A percentile compares a stretch with the other conserved stretches of the same genome.
Evolutionary conservation across 2,113 vertebrate species (phyloP).

Genomic region (Odobenus rosmarus): DNA sequence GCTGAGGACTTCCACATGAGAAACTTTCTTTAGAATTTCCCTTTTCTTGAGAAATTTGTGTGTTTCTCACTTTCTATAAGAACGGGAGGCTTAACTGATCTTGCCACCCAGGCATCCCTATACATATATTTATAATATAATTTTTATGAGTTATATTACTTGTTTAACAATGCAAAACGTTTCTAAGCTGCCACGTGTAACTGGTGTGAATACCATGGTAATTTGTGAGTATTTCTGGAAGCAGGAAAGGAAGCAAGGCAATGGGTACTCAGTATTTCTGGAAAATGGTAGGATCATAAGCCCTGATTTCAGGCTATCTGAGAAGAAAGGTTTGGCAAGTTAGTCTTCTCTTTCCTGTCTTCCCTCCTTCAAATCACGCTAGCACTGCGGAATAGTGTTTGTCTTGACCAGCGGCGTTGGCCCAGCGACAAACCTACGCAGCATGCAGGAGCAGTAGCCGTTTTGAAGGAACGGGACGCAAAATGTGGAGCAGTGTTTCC

Average conservation of each 20-base stretch:
- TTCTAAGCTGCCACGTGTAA: not conserved
- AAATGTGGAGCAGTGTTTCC: not conserved
- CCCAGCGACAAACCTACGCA: not conserved
- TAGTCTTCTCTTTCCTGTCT: not conserved
- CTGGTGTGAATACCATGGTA: not conserved
- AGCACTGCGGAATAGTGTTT: not conserved
- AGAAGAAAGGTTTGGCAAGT: not conserved
- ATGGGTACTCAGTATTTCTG: not conserved
- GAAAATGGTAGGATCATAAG: no score
- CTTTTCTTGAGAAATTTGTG: not conserved
- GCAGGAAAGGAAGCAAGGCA: not conserved
- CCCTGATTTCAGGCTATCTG: not conserved
- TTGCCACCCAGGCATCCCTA: not conserved
- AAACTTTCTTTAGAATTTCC: not conserved
- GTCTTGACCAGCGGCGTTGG: not conserved
- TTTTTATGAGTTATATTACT: not conserved
- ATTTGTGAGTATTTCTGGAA: not conserved
- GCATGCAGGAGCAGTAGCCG: not conserved
- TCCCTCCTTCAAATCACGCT: not conserved
- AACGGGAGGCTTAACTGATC: not conserved
- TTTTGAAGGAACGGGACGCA: not conserved
- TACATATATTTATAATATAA: not conserved
- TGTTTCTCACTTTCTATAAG: not conserved
- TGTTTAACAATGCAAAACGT: not conserved
- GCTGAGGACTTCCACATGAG: not conserved